A percentile compares a stretch with the other conserved stretches of the same genome.
These are phyloP conservation scores for Nomada flava DNA, from an alignment of 2,888 invertebrate species.

Conservation along the genomic window DNA sequence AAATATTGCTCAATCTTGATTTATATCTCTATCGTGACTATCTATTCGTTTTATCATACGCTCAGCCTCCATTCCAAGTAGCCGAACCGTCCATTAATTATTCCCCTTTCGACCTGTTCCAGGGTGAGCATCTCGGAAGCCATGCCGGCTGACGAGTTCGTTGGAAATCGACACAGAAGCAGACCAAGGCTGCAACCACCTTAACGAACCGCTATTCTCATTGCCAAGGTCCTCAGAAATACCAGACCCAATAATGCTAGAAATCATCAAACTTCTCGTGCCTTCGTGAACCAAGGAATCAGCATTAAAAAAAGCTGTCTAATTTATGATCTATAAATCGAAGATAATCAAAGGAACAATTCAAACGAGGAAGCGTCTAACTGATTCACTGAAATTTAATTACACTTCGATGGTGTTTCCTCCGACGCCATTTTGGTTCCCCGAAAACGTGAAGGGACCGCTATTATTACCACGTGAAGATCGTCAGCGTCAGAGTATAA, in stretches of 20 bases:
- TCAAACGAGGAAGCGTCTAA: neutral
- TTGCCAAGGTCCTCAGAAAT: constrained; percentile 49
- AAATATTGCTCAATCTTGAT: neutral
- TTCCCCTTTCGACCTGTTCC: constrained; percentile 68
- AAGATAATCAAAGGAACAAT: neutral
- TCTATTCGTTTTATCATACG: constrained; percentile 14
- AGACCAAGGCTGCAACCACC: constrained; percentile 76
- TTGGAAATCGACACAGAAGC: constrained; percentile 71
- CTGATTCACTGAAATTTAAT: constrained; percentile 14
- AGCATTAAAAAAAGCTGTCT: too few species aligned
- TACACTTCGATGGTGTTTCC: constrained; percentile 15
- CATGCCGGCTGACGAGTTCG: constrained; percentile 76
- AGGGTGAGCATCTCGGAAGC: constrained; percentile 76
- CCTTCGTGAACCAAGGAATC: neutral
- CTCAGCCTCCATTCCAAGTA: neutral
- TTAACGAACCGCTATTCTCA: constrained; percentile 67
- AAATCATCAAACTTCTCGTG: constrained; percentile 9
- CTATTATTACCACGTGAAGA: constrained; percentile 19
- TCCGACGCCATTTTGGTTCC: neutral
- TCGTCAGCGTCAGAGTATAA: neutral
- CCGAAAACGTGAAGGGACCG: constrained; percentile 22
- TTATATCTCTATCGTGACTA: neutral
- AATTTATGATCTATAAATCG: neutral
- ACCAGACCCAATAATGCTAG: constrained; percentile 52
- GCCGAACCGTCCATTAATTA: constrained; percentile 61